Conservation (phyloP, 1,140 invertebrate genomes). For the Matsumurasca onukii region DNA sequence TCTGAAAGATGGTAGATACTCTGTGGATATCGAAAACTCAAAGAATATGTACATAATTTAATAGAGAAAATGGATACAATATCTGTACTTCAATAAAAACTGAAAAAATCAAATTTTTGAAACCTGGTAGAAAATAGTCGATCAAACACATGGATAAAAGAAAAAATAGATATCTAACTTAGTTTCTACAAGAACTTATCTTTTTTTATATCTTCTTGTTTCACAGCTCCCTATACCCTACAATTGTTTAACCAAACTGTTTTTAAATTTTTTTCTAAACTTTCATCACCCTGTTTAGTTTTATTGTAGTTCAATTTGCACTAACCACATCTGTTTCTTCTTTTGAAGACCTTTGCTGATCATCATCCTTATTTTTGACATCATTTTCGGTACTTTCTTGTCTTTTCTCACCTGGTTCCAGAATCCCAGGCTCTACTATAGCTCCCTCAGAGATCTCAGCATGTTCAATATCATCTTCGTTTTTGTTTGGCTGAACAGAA, state of each 20-base stretch:
- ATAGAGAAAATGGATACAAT: too few species aligned
- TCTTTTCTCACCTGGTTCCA: neutral
- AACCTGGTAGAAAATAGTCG: too few species aligned
- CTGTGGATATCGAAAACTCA: too few species aligned
- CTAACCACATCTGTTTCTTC: slow-evolving; percentile 5
- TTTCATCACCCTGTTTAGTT: neutral
- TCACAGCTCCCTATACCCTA: slow-evolving; percentile 1
- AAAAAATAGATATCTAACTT: too few species aligned
- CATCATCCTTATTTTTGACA: neutral
- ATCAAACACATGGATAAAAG: too few species aligned
- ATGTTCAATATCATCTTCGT: slow-evolving; percentile 3
- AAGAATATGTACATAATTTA: too few species aligned
- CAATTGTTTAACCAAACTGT: neutral
- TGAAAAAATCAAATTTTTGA: too few species aligned
- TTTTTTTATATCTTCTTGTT: too few species aligned
- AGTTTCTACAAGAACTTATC: too few species aligned
- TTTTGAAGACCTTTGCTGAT: neutral
- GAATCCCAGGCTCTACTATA: neutral
- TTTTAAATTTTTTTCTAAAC: neutral
- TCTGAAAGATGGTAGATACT: too few species aligned
- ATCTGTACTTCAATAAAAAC: too few species aligned
- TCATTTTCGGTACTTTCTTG: neutral
- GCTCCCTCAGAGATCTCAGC: neutral
- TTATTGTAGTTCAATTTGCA: neutral
- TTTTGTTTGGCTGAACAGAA: too few species aligned